These are phyloP conservation scores for Strix uralensis DNA, from an alignment of 2,113 vertebrate species.

Conservation along the genomic window DNA sequence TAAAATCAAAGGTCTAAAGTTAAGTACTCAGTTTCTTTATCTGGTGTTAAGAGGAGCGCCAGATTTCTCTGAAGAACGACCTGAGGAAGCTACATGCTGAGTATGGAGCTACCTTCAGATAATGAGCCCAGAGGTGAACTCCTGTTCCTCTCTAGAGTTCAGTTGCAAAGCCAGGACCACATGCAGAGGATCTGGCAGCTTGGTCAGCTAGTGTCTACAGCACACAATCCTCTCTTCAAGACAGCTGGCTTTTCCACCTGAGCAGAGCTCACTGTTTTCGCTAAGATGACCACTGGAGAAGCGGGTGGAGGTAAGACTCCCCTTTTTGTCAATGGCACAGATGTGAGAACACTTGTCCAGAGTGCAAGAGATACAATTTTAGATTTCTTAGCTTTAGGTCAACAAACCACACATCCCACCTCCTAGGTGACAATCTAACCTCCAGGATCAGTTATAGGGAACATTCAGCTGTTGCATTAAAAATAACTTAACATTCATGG, in stretches of 20 bases:
- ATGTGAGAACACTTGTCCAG: background rate
- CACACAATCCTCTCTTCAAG: background rate
- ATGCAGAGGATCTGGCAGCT: background rate
- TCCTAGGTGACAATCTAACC: background rate
- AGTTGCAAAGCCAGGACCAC: background rate
- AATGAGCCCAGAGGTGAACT: background rate
- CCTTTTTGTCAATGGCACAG: background rate
- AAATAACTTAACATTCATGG: background rate
- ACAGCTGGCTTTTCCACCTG: background rate
- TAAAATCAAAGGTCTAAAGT: conserved; percentile 27
- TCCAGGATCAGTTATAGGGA: background rate
- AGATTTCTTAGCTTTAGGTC: background rate
- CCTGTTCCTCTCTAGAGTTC: background rate
- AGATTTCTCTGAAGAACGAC: background rate
- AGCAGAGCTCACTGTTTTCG: background rate
- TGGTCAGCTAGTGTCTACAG: background rate
- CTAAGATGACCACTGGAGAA: background rate
- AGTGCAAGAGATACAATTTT: background rate
- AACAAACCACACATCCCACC: background rate
- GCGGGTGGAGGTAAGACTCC: background rate
- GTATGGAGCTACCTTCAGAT: background rate
- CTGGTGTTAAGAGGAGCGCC: background rate
- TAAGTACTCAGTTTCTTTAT: background rate
- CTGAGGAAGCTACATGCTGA: background rate
- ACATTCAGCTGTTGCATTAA: background rate